phyloP scores from a whole-genome alignment of 2,797 vertebrate genomes.

The Urosaurus nigricauda region DNA sequence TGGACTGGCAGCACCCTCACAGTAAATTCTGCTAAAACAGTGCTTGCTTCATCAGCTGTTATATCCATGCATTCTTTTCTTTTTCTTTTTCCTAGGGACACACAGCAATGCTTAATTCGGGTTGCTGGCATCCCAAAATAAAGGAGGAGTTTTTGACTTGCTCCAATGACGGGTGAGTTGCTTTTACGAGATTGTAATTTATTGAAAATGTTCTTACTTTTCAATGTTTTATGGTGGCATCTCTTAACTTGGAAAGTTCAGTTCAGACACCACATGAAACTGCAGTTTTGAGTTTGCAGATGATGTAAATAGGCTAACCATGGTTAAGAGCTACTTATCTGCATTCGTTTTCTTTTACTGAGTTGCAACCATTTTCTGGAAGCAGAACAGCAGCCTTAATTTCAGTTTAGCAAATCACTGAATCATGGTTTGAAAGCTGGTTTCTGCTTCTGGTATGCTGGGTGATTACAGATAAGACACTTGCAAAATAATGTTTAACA shows the following conservation, averaged over 20 bases:
- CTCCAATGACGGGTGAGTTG: slow-evolving; percentile 96
- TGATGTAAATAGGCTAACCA: not conserved
- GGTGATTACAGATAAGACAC: not conserved
- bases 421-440: not conserved
- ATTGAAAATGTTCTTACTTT: not conserved
- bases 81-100: slow-evolving; percentile 86
- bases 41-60: not conserved
- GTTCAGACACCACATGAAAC: not conserved
- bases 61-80: slow-evolving; percentile 35
- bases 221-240: not conserved
- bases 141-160: slow-evolving; percentile 99
- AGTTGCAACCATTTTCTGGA: not conserved
- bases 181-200: not conserved
- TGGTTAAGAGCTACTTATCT: not conserved
- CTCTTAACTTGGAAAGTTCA: not conserved
- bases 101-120: slow-evolving; percentile 96
- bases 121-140: slow-evolving; percentile 98
- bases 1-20: not conserved
- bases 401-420: not conserved
- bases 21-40: not conserved
- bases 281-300: not conserved
- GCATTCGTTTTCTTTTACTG: not conserved
- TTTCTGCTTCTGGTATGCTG: not conserved
- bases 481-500: not conserved
- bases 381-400: not conserved